Evolutionary conservation across 2,113 vertebrate genomes (phyloP), one percentile per base, ranked within the genome.

Genomic region (Elachura formosa): DNA sequence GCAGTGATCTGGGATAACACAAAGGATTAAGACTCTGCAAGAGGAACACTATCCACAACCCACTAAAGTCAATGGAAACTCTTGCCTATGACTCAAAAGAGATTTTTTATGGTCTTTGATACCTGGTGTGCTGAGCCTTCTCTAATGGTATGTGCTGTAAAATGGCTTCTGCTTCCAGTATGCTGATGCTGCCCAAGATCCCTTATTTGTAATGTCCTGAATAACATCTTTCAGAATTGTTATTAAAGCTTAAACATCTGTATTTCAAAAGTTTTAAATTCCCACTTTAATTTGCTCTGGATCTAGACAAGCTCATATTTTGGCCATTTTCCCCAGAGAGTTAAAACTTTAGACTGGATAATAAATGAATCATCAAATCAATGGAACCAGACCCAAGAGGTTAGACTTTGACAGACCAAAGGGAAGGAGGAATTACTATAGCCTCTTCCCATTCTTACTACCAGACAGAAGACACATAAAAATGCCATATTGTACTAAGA

Each of bases 321-420:
- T 79, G 84, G 80, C 87, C 63, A 52, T 93, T 92, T 92, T 87
- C 11, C 62, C 69, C n/a, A 15, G 52, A 64, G 62, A 91, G 48
- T 73, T 91, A 84, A 92, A 95, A 92, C 58, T 86, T 92, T 38
- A 87, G 73, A 84, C 45, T 56, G 28, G 49, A 51, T 77, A 90
- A 92, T 81, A 96, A 93, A 93, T 52, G 64, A 58, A 89, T 79
- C 59, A 93, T 45, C 64, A 63, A 91, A 94, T 91, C 77, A 83
- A 66, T 40, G 88, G 55, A 94, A 87, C 20, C 29, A 80, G 82
- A 63, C 78, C 36, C 58, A 80, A 69, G 74, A 82, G 69, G 92
- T 91, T 75, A 94, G 41, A 46, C 21, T 89, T 91, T 3, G 22
- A 85, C 23, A 87, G 78, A 91, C 38, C 59, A 89, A 95, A 91